Base-by-base conservation (phyloP, 2,797 vertebrate genomes). In the Zalophus californianus region DNA sequence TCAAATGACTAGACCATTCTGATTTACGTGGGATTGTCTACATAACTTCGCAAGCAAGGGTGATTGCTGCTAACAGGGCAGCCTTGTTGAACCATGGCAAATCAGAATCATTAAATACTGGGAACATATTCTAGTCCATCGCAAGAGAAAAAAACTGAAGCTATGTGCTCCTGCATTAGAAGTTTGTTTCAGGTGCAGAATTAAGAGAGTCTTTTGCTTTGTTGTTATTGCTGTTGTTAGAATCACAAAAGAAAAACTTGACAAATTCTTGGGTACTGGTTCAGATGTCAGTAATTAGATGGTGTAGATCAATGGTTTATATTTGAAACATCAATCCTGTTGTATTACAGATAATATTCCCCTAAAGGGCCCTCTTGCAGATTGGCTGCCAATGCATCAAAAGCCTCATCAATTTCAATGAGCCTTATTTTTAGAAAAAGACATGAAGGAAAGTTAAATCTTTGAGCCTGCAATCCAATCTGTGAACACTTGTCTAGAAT, bases 391-490 rank as follows among this genome's bases (percentile, higher is more conserved):
- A 73, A 29, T 82, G 41, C 56, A 66, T 84, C 35, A 44, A 73
- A 68, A 41, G 4, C 77, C 54, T 94, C 35, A 20, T 58, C 44
- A 79, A 72, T 79, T 92, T 96, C 41, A 41, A 48, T 25, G 41
- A 96, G 79, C 1, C 35, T 95, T 48, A 60, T 18, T 87, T 95
- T 93, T 62, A 95, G 94, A 68, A 96, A 90, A 94, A 80, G 58
- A 89, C 29, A 89, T 8, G 10, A 94, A 92, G n/a, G 35, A 75
- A 52, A 84, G 62, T 72, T 94, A 93, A 93, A 91, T 73, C 52
- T 85, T 86, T 90, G 82, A 92, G 77, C 32, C 15, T 44, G 32
- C 29, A 92, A 56, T 86, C 41, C 13, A 91, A 92, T 85, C 83
- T 91, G 68, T 72, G 95, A 97, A 88, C 32, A 86, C 32, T 89